Base-by-base conservation (phyloP, 2,888 invertebrate species). In the Dynastes maya region DNA sequence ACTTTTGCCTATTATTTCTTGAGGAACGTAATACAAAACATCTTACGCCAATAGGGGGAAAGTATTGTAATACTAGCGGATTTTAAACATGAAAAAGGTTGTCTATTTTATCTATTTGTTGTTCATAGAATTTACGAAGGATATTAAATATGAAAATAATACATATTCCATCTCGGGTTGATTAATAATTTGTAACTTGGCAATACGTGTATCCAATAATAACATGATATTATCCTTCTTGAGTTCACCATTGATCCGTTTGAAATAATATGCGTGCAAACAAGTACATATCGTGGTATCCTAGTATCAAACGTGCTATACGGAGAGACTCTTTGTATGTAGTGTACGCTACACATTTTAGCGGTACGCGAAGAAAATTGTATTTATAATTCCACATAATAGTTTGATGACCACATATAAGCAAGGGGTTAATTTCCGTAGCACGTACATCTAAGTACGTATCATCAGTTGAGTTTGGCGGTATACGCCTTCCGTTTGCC, bases 301-400 rank as follows among this genome's bases (percentile, higher is more conserved):
- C 45, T 27, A 49, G 16, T 9, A 71, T 55, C 27, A 72, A 40
- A 58, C 32, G 58, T 27, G 9, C 16, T 58, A 27, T 70, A 53
- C 22, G 58, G 55, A 61, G 5, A 22, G 49, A 37, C 32, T 5
- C 29, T 2, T 61, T 16, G 61, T 61, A 61, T 40, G 11, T n/a
- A 5, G 72, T 58, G 13, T 45, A 16, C 61, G 40, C 16, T 72
- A n/a, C 45, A 45, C 58, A 58, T 22, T 72, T 61, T 16, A 72
- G 9, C 40, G 40, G 22, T 72, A 72, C 72, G 72, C 61, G 63
- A 75, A 16, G 58, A 61, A 78, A 78, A 78, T 78, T 74, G 67
- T 78, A 78, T 78, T 78, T 78, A 76, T 78, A 78, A 78, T 78
- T 78, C 76, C 67, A 75, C 67, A 70, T 78, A 78, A 78, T 78